Evolutionary conservation across 2,888 invertebrate genomes (phyloP), one percentile per base, ranked within the genome.

Genomic region (Sycophila texana): DNA sequence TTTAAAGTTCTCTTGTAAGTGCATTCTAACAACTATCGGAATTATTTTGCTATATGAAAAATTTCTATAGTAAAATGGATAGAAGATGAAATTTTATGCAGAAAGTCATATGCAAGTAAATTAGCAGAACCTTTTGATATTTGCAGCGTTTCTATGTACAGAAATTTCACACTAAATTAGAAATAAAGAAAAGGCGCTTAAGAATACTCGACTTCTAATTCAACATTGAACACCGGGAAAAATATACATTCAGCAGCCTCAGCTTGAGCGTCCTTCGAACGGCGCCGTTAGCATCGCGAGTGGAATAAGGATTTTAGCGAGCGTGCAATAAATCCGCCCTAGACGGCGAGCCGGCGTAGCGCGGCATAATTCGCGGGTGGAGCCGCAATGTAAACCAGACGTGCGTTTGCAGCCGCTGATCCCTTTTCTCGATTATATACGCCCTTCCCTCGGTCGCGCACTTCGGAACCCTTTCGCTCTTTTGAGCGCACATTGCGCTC

Each of bases 241-340:
- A 65, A 47, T 47, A 4, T 20, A 14, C 53, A 67, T 67, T 53
- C 22, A 51, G 51, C 26, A 22, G 39, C 39, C 39, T 7, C 1
- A 7, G 10, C n/a, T 53, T 51, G 22, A 26, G 51, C 2, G 22
- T 26, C 53, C 67, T 53, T 30, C 18, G 26, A 51, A 26, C 57
- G 18, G n/a, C 20, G 30, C 10, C 53, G 39, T 20, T n/a, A 51
- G 68, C 51, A 60, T 30, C 7, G 68, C 20, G 20, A 39, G 16
- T 20, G 61, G 53, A 75, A 53, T 75, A 68, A 60, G 75, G 68
- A 68, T 61, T 75, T 61, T 20, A 53, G 22, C 60, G 13, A 66
- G 20, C 61, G 39, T 7, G 57, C 57, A 20, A 75, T 68, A 75
- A 68, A 75, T 75, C 68, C 30, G 16, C 53, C 60, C 16, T 22